Evolutionary conservation across 2,113 vertebrate species (phyloP), one percentile per base, ranked within the genome.

Genomic region (Anolis carolinensis): DNA sequence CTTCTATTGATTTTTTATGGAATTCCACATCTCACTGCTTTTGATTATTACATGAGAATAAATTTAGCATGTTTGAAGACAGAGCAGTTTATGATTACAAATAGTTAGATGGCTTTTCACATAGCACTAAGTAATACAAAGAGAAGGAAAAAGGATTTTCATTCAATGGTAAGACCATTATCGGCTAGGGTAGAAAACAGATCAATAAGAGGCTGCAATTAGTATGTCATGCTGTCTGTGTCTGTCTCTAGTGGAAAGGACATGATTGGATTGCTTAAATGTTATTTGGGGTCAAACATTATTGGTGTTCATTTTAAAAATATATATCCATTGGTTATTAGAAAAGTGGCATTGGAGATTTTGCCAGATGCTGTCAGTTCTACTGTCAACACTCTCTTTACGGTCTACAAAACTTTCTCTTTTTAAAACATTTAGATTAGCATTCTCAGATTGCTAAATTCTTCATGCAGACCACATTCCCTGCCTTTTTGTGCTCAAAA

Each of bases 241-340:
- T 72, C 92, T 78, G 89, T 89, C 90, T 86, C 86, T 91, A 83
- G 4, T 82, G 65, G 86, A 87, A 93, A 90, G 88, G 91, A 91
- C 76, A 85, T 30, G 67, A 86, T 89, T 93, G 80, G 92, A 91
- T 92, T 93, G 75, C 88, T 88, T 62, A 71, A 86, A 89, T 93
- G 88, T 90, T 94, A 92, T 93, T 89, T 93, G 83, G 89, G 92
- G 89, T 94, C 90, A 93, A 74, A 82, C 79, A 91, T 91, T 89
- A 89, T 81, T 87, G 81, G 77, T 70, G 67, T 86, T 92, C 89
- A 81, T 63, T 68, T 72, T 87, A 93, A 83, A 89, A 81, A 87
- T 90, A 91, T 93, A 88, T 30, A 76, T 27, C 48, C 82, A 63
- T 82, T 48, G 88, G 50, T 52, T 78, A 79, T 82, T 89, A 86